phyloP scores from a whole-genome alignment of 2,888 invertebrate genomes.

The Lamellibrachia columna region DNA sequence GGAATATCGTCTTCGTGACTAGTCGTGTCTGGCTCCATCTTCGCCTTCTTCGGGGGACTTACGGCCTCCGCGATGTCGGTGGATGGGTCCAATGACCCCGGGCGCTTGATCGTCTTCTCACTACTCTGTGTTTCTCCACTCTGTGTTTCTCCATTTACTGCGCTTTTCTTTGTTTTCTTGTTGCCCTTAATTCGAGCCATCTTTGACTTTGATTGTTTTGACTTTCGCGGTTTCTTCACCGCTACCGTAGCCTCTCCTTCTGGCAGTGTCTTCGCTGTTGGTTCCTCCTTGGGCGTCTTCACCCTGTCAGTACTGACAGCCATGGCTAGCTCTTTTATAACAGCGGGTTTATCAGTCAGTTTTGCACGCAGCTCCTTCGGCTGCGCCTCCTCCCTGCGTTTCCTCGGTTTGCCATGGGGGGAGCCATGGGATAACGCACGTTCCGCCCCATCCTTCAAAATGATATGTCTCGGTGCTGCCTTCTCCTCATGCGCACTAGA shows the following conservation, averaged over 20 bases:
- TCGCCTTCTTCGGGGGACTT: slow-evolving; percentile 17
- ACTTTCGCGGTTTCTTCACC: neutral
- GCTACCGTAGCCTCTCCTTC: neutral
- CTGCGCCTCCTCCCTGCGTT: neutral
- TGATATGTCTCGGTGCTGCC: neutral
- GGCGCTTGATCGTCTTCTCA: neutral
- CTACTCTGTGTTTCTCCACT: neutral
- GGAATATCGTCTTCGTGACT: neutral
- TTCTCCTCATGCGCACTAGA: neutral
- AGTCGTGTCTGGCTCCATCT: neutral
- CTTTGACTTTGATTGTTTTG: neutral
- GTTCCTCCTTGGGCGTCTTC: neutral
- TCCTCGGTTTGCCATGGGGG: neutral
- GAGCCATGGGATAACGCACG: neutral
- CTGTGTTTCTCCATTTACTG: neutral
- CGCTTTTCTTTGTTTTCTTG: slow-evolving; percentile 13
- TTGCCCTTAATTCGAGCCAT: neutral
- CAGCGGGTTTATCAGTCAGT: neutral
- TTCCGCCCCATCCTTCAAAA: neutral
- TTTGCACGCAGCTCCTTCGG: neutral
- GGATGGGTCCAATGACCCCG: neutral
- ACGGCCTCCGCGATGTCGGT: neutral
- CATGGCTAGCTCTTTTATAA: neutral
- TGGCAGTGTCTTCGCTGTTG: neutral
- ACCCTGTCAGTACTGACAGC: neutral